phyloP scores from a whole-genome alignment of 1,140 invertebrate genomes.

The Atta cephalotes region DNA sequence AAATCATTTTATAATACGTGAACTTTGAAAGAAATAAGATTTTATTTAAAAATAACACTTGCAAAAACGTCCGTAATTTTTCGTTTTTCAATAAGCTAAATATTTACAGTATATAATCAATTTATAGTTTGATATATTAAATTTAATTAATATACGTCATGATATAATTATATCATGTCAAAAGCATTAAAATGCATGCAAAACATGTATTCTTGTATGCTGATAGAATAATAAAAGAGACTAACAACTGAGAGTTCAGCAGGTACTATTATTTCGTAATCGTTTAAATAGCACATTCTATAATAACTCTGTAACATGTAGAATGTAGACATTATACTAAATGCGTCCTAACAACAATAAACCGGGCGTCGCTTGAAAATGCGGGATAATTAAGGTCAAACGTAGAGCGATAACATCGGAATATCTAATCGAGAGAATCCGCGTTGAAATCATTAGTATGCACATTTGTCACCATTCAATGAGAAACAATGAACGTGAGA shows the following conservation, averaged over 20 bases:
- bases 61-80: neutral
- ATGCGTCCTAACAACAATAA: constrained; percentile 19
- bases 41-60: constrained; percentile 5
- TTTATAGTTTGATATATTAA: neutral
- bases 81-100: neutral
- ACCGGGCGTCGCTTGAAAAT: constrained; percentile 31
- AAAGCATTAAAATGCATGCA: neutral
- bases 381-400: constrained; percentile 46
- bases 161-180: neutral
- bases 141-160: neutral
- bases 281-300: neutral
- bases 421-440: constrained; percentile 64
- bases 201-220: neutral
- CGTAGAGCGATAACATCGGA: constrained; percentile 36
- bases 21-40: neutral
- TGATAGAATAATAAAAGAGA: neutral
- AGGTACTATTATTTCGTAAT: neutral
- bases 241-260: neutral
- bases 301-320: neutral
- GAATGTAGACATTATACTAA: neutral
- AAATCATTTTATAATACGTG: neutral
- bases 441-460: constrained; percentile 51
- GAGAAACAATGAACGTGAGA: constrained; percentile 27
- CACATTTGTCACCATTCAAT: constrained; percentile 43
- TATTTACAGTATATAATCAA: neutral